Conservation (phyloP, 1,140 invertebrate species). For the Drosophila serrata region DNA sequence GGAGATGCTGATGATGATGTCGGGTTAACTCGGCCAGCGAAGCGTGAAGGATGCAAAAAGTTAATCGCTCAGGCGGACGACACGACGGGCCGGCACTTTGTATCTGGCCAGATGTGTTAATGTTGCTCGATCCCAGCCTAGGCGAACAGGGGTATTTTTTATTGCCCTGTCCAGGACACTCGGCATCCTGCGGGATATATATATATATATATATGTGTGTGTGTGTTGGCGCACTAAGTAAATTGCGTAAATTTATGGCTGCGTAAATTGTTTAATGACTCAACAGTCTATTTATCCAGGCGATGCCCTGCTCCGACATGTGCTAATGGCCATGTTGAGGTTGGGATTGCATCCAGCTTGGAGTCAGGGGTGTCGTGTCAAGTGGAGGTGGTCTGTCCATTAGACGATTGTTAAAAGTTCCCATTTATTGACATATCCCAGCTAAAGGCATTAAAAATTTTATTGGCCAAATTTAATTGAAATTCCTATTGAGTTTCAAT, state of each 20-base stretch:
- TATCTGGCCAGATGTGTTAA: conserved; percentile 83
- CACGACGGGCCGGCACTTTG: conserved; percentile 41
- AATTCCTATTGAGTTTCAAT: conserved; percentile 4
- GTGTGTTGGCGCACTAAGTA: conserved; percentile 69
- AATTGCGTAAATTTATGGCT: conserved; percentile 85
- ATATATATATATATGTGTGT: too few relatives aligned
- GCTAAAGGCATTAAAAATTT: conserved; percentile 22
- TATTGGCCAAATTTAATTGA: conserved; percentile 18
- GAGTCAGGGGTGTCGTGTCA: conserved; percentile 36
- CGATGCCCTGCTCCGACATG: conserved; percentile 62
- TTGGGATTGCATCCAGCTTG: conserved; percentile 43
- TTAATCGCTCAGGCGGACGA: conserved; percentile 82
- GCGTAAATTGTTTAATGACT: conserved; percentile 85
- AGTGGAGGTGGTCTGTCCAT: conserved; percentile 29
- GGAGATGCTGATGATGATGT: conserved; percentile 24
- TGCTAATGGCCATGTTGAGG: conserved; percentile 65
- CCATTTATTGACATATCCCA: conserved; percentile 28
- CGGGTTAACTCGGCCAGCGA: conserved; percentile 41
- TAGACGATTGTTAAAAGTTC: conserved; percentile 7
- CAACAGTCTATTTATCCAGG: conserved; percentile 77
- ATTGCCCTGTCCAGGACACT: conserved; percentile 57
- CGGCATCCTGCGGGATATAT: conserved; percentile 39
- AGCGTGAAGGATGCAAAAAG: conserved; percentile 82
- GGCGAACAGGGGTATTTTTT: conserved; percentile 69
- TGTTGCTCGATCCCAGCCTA: conserved; percentile 41